Evolutionary conservation across 2,888 invertebrate genomes (phyloP).

Genomic region (Leptinotarsa peninsularis): DNA sequence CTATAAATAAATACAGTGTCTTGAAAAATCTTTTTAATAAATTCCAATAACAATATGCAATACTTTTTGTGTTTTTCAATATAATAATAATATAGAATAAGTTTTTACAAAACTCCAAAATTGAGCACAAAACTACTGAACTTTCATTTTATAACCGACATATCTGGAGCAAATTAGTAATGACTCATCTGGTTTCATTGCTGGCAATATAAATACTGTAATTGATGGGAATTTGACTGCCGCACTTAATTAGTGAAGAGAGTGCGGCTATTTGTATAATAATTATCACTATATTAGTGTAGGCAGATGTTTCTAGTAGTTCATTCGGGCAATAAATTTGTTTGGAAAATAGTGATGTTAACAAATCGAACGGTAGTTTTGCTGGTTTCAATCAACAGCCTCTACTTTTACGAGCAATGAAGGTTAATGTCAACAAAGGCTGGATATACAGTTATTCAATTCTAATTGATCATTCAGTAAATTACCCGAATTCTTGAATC

Average conservation of each 20-base stretch:
- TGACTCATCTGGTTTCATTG: not conserved
- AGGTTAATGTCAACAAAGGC: not conserved
- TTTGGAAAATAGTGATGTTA: not conserved
- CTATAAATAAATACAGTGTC: too few relatives aligned
- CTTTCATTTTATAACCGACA: not conserved
- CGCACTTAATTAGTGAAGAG: constrained; percentile 18
- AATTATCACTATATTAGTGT: constrained; percentile 16
- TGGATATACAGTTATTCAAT: not conserved
- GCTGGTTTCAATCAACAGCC: not conserved
- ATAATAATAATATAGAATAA: too few relatives aligned
- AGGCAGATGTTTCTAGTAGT: constrained; percentile 11
- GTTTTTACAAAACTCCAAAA: too few relatives aligned
- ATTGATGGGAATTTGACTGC: constrained; percentile 18
- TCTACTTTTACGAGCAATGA: not conserved
- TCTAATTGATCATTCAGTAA: too few relatives aligned
- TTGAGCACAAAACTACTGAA: too few relatives aligned
- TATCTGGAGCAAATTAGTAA: constrained; percentile 2
- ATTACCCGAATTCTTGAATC: too few relatives aligned
- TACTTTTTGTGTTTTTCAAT: too few relatives aligned
- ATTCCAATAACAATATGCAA: too few relatives aligned
- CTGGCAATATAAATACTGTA: constrained; percentile 13
- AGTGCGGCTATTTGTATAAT: constrained; percentile 6
- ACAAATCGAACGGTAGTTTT: constrained; percentile 6
- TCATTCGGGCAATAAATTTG: constrained; percentile 4
- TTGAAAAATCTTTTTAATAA: too few relatives aligned